These are phyloP conservation scores for Nerophis lumbriciformis DNA, from an alignment of 2,113 vertebrate species.

Conservation along the genomic window DNA sequence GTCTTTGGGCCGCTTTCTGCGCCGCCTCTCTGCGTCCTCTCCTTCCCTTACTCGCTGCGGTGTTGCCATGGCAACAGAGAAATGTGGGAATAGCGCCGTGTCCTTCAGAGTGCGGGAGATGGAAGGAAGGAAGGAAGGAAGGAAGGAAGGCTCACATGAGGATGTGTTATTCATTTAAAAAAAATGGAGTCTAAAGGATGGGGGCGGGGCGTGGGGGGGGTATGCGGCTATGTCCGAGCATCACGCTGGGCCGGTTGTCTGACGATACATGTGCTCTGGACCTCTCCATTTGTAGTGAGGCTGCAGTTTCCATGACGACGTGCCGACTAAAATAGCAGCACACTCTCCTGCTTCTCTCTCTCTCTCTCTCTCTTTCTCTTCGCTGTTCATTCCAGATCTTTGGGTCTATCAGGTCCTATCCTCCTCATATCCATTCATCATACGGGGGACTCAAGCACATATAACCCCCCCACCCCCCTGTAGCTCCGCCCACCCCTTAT, in stretches of 20 bases:
- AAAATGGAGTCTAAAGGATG: background rate
- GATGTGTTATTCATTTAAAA: slow-evolving; percentile 13
- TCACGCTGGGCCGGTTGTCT: slow-evolving; percentile 57
- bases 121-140: slow-evolving; percentile 11
- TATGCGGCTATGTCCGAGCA: slow-evolving; percentile 34
- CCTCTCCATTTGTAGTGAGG: slow-evolving; percentile 76
- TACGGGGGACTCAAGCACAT: slow-evolving; percentile 33
- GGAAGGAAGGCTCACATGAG: slow-evolving; percentile 33
- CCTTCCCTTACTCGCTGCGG: slow-evolving; percentile 70
- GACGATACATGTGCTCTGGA: slow-evolving; percentile 67
- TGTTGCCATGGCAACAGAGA: slow-evolving; percentile 77
- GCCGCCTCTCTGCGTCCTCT: slow-evolving; percentile 42
- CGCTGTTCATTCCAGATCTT: slow-evolving; percentile 53
- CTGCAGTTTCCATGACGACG: slow-evolving; percentile 79
- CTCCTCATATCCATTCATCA: slow-evolving; percentile 50
- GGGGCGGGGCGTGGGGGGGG: slow-evolving; percentile 14
- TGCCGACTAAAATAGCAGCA: slow-evolving; percentile 72
- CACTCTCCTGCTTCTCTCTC: slow-evolving; percentile 26
- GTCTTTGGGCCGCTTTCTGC: slow-evolving; percentile 43
- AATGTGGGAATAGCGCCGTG: slow-evolving; percentile 78
- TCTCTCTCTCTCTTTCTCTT: slow-evolving; percentile 16
- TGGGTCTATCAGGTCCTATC: slow-evolving; percentile 37
- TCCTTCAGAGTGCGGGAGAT: slow-evolving; percentile 65
- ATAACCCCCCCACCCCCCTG: slow-evolving; percentile 13
- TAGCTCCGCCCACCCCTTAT: slow-evolving; percentile 58